Evolutionary conservation across 1,140 invertebrate species (phyloP).

Genomic region (Chelonus insularis): DNA sequence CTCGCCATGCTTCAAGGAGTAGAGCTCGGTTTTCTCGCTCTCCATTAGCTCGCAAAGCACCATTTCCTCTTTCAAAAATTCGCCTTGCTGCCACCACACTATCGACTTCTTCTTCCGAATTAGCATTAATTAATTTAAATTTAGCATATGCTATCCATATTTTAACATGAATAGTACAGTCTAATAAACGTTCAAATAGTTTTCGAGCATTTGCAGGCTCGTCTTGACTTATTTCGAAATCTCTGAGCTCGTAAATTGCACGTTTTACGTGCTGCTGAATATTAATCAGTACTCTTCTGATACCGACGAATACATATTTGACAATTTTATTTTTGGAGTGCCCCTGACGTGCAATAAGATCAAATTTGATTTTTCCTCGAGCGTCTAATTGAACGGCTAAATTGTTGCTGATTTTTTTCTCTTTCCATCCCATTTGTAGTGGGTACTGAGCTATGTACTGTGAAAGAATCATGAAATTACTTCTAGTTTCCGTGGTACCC

Average conservation of each 20-base stretch:
- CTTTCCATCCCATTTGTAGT: constrained; percentile 79
- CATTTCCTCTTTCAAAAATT: constrained; percentile 90
- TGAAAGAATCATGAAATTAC: constrained; percentile 65
- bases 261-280: no score
- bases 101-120: constrained; percentile 65
- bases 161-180: constrained; percentile 96
- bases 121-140: constrained; percentile 83
- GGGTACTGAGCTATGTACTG: constrained; percentile 91
- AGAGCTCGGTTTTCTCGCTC: constrained; percentile 93
- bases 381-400: constrained; percentile 93
- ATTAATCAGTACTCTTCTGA: no score
- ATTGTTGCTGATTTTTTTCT: constrained; percentile 83
- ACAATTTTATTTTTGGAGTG: constrained; percentile 97
- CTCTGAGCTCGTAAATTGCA: constrained; percentile 94
- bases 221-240: constrained; percentile 95
- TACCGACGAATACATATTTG: no score
- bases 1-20: constrained; percentile 93
- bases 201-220: constrained; percentile 87
- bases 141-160: constrained; percentile 98
- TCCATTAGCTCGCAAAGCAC: constrained; percentile 69
- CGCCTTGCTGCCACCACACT: constrained; percentile 74
- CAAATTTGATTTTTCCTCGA: constrained; percentile 95
- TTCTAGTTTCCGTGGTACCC: constrained; percentile 85
- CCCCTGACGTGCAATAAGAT: constrained; percentile 92
- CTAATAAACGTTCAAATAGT: constrained; percentile 91